Conservation (phyloP, 2,888 invertebrate genomes). For the Galeruca laticollis region DNA sequence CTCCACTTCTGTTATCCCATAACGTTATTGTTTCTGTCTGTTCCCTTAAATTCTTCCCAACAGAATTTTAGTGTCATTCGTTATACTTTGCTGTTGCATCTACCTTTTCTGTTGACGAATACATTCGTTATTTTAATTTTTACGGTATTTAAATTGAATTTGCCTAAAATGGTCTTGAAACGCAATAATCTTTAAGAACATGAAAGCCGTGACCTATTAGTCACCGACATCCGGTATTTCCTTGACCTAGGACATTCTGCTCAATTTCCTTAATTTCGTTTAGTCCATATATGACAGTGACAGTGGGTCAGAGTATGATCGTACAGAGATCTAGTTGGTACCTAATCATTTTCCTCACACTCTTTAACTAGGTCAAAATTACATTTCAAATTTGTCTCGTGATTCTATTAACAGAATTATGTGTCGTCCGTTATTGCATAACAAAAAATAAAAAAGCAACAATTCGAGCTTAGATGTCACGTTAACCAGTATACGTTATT, state of each 20-base stretch:
- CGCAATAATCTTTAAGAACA: not conserved
- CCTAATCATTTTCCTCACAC: conserved; percentile 3
- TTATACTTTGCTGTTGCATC: too few species aligned
- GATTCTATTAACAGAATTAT: conserved; percentile 29
- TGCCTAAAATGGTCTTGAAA: not conserved
- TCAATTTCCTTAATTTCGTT: conserved; percentile 20
- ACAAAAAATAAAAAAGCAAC: not conserved
- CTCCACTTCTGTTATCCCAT: too few species aligned
- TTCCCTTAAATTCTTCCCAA: too few species aligned
- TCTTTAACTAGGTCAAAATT: conserved; percentile 33
- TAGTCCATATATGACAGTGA: conserved; percentile 24
- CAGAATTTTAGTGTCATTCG: too few species aligned
- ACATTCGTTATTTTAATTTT: not conserved
- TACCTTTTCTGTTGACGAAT: too few species aligned
- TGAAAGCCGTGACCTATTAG: conserved; percentile 2
- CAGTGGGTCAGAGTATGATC: conserved; percentile 26
- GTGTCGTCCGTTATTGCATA: conserved; percentile 19
- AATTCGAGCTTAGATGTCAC: not conserved
- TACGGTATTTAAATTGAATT: not conserved
- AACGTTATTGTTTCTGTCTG: too few species aligned
- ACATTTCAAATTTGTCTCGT: conserved; percentile 32
- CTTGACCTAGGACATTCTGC: conserved; percentile 30
- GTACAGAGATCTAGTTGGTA: not conserved
- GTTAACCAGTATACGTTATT: not conserved
- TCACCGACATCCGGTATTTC: conserved; percentile 18